Evolutionary conservation across 2,888 invertebrate species (phyloP).

Genomic region (Dromius quadrimaculatus): DNA sequence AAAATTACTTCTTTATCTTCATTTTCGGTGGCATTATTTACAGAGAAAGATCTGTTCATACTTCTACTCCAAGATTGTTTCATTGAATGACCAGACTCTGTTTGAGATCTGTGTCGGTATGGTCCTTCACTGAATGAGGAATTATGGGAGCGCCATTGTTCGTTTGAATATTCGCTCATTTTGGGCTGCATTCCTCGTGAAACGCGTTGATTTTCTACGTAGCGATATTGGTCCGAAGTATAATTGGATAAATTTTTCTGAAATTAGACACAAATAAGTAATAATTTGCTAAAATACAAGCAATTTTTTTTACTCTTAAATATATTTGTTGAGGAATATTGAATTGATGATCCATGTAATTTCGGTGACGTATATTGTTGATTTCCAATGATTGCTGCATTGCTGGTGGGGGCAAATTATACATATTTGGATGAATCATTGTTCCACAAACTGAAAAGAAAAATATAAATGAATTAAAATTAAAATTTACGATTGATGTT

Average conservation of each 20-base stretch:
- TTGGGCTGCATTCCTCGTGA: conserved; percentile 1
- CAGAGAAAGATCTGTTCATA: conserved; percentile 40
- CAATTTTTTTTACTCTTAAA: conserved; percentile 8
- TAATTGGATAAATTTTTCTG: not conserved
- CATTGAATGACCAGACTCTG: not conserved
- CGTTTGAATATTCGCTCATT: conserved; percentile 15
- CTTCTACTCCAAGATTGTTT: conserved; percentile 36
- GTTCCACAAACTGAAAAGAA: conserved; percentile 21
- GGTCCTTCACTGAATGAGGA: conserved; percentile 24
- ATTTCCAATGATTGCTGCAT: conserved; percentile 11
- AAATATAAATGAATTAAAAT: not conserved
- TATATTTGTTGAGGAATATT: conserved; percentile 6
- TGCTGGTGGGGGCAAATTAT: not conserved
- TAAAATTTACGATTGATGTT: not conserved
- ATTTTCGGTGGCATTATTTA: conserved; percentile 20
- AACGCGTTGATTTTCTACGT: conserved; percentile 13
- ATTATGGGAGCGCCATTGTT: conserved; percentile 41
- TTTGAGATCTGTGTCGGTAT: conserved; percentile 25
- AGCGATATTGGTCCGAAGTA: not conserved
- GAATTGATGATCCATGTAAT: not conserved
- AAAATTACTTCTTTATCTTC: conserved; percentile 31
- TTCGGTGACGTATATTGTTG: conserved; percentile 1
- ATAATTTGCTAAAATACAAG: not conserved
- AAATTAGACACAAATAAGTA: not conserved
- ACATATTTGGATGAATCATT: conserved; percentile 16